These are phyloP conservation scores for Montipora capricornis DNA, from an alignment of 64 coral and sea anemone species.

Conservation along the genomic window DNA sequence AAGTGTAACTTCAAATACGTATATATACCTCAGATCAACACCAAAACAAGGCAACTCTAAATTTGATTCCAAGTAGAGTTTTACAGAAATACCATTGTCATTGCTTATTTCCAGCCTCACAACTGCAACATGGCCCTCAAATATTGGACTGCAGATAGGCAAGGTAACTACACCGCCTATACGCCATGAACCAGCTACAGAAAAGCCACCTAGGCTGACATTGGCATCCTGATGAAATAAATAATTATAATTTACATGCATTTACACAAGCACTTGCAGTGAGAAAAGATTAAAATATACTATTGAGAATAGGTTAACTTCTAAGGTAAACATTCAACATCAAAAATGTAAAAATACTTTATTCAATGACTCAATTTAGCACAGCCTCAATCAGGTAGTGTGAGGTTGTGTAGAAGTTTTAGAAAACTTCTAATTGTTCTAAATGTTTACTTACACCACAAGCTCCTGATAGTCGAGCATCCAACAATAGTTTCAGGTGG, in stretches of 20 bases:
- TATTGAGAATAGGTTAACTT: too few species aligned
- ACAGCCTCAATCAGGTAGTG: too few species aligned
- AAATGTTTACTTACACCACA: not conserved
- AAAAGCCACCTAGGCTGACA: not conserved
- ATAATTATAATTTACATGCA: not conserved
- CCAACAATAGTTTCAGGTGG: not conserved
- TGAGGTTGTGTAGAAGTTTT: too few species aligned
- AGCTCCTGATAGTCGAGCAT: not conserved
- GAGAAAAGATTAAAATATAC: not conserved
- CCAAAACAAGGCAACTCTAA: not conserved
- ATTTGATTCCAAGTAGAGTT: not conserved
- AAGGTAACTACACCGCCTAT: not conserved
- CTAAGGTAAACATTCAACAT: too few species aligned
- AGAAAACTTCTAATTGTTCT: too few species aligned
- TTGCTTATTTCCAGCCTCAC: not conserved
- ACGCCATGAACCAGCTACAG: not conserved
- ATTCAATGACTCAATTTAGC: too few species aligned
- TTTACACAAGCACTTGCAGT: too few species aligned
- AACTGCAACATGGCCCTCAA: not conserved
- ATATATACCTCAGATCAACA: not conserved
- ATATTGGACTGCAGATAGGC: not conserved
- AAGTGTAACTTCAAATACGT: not conserved
- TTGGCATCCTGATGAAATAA: not conserved
- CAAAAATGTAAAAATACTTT: too few species aligned
- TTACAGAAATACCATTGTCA: not conserved